Base-by-base conservation (phyloP, 2,113 vertebrate species). In the Acrocephalus kingi region DNA sequence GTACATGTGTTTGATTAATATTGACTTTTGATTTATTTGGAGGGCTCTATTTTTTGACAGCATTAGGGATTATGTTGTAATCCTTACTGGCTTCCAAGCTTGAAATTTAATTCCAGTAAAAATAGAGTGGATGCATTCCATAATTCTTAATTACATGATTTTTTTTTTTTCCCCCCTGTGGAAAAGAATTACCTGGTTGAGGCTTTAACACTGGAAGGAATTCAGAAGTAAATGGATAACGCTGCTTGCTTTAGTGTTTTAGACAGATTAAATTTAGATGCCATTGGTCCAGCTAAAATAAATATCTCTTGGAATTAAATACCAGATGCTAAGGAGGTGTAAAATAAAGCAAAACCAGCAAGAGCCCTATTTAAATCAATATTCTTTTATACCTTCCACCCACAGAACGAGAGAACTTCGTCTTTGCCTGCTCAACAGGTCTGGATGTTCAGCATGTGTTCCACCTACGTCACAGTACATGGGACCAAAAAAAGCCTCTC, bases 1-100 rank as follows among this genome's bases (percentile, higher is more conserved):
- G 48, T 91, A 28, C 74, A 37, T 92, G 95, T 74, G 56, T 91
- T 89, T 96, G 87, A 97, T 97, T 97, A 97, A 91, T 97, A 96
- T 71, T 90, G 78, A 79, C 80, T 80, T 85, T 22, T 85, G 63
- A 67, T 84, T 86, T 90, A 84, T 84, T 93, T 87, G 87, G 77
- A 88, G 54, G 56, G 56, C 41, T 91, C 74, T 75, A 16, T 63
- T 96, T 94, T 87, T 83, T 71, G 25, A 56, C 78, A 82, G 59
- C 31, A 28, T 75, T 89, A 74, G 59, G 49, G 64, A 30, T 81
- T 80, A 39, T 59, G 14, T 55, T 82, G 56, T 67, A 91, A 77
- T 82, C 63, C 12, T 31, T 61, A 43, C 22, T 43, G 68, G 54
- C 31, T 95, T 84, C 49, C 77, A 78, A 55, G 33, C 68, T 88